Evolutionary conservation across 1,140 invertebrate species (phyloP).

Genomic region (Oncopeltus fasciatus): DNA sequence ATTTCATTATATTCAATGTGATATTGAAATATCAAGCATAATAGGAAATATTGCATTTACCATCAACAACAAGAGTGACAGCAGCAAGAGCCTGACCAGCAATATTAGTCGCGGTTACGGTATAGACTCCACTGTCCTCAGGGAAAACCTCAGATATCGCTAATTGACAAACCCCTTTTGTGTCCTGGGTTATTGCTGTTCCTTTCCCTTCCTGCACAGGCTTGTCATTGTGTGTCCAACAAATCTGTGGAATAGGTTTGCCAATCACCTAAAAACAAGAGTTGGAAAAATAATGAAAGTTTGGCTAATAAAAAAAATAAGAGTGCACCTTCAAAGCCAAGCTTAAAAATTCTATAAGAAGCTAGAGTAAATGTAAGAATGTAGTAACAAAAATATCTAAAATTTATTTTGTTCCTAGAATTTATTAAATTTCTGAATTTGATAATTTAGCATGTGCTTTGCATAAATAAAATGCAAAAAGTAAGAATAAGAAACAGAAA

Average conservation of each 20-base stretch:
- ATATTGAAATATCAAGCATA: too few relatives aligned
- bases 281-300: too few relatives aligned
- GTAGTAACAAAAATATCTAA: too few relatives aligned
- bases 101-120: conserved; percentile 67
- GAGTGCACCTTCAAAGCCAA: background rate
- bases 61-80: conserved; percentile 67
- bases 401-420: too few relatives aligned
- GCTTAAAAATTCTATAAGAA: background rate
- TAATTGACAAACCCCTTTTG: conserved; percentile 65
- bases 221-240: conserved; percentile 65
- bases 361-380: background rate
- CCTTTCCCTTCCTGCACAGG: conserved; percentile 64
- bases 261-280: conserved; percentile 40
- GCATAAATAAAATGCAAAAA: too few relatives aligned
- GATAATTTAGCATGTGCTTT: too few relatives aligned
- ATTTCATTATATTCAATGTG: too few relatives aligned
- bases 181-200: conserved; percentile 55
- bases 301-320: background rate
- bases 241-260: conserved; percentile 64
- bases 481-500: too few relatives aligned
- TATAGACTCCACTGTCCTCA: conserved; percentile 80
- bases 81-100: conserved; percentile 69
- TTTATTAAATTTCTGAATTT: too few relatives aligned
- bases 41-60: conserved; percentile 35
- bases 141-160: conserved; percentile 85